A percentile compares a stretch with the other conserved stretches of the same genome.
Conservation (phyloP, 1,140 invertebrate species). For the Coptotermes formosanus region DNA sequence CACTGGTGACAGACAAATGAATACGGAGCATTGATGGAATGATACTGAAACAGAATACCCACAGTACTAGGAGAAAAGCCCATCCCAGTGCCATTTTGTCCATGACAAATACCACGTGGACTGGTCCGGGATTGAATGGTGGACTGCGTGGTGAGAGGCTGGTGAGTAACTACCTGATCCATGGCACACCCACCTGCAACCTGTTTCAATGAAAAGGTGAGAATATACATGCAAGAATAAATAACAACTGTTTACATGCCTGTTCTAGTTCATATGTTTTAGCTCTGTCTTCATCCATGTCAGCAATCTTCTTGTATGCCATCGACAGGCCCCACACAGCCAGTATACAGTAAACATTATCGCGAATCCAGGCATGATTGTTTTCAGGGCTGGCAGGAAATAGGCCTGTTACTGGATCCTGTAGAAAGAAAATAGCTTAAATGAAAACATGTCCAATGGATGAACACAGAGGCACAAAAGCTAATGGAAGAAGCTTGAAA, state of each 20-base stretch:
- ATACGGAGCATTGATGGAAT: no score
- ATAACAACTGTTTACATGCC: slow-evolving; percentile 44
- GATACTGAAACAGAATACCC: no score
- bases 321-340: slow-evolving; percentile 97
- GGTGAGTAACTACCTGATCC: no score
- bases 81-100: no score
- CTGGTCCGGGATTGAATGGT: no score
- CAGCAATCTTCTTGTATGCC: slow-evolving; percentile 98
- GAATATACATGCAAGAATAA: no score
- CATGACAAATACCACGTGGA: no score
- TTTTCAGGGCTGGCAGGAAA: slow-evolving; percentile 83
- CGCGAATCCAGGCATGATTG: slow-evolving; percentile 96
- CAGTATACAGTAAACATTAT: slow-evolving; percentile 96
- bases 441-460: slow-evolving; percentile 11
- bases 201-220: no score
- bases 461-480: not conserved
- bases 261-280: slow-evolving; percentile 98
- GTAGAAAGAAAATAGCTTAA: slow-evolving; percentile 36
- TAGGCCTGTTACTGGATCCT: slow-evolving; percentile 93
- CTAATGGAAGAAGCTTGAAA: not conserved
- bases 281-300: slow-evolving; percentile 96
- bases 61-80: no score
- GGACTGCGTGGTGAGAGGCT: no score
- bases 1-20: no score
- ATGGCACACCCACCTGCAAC: no score